These are phyloP conservation scores for Alca torda DNA, from an alignment of 2,797 vertebrate genomes.

Conservation along the genomic window DNA sequence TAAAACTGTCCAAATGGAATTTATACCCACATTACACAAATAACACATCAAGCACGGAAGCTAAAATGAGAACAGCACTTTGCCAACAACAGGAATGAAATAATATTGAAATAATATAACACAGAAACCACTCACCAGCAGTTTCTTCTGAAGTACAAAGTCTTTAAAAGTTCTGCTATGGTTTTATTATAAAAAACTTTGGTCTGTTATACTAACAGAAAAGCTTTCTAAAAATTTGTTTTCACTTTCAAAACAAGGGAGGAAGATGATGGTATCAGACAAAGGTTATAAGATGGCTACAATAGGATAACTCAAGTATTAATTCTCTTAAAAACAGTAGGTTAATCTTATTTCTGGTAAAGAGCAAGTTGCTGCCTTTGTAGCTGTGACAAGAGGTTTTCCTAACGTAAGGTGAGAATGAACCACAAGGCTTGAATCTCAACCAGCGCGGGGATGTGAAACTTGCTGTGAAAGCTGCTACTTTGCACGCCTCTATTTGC, in stretches of 20 bases:
- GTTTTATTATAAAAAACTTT: neutral
- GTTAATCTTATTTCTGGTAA: neutral
- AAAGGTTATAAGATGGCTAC: neutral
- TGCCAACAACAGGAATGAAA: neutral
- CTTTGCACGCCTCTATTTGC: neutral
- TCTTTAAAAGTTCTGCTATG: neutral
- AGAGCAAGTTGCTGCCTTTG: neutral
- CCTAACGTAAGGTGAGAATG: neutral
- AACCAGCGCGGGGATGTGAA: neutral
- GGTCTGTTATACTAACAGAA: neutral
- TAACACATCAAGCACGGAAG: neutral
- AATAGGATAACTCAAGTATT: neutral
- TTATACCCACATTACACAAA: neutral
- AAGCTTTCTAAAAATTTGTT: neutral
- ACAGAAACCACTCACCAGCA: neutral
- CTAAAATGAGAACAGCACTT: neutral
- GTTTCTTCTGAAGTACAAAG: neutral
- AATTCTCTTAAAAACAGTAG: neutral
- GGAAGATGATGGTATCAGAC: neutral
- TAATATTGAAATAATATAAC: neutral
- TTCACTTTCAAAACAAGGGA: neutral
- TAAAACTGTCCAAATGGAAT: neutral
- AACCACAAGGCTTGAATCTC: neutral
- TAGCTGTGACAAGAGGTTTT: neutral
- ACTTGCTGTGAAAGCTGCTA: neutral